phyloP scores from a whole-genome alignment of 1,140 invertebrate genomes.

The Venustaconcha ellipsiformis region DNA sequence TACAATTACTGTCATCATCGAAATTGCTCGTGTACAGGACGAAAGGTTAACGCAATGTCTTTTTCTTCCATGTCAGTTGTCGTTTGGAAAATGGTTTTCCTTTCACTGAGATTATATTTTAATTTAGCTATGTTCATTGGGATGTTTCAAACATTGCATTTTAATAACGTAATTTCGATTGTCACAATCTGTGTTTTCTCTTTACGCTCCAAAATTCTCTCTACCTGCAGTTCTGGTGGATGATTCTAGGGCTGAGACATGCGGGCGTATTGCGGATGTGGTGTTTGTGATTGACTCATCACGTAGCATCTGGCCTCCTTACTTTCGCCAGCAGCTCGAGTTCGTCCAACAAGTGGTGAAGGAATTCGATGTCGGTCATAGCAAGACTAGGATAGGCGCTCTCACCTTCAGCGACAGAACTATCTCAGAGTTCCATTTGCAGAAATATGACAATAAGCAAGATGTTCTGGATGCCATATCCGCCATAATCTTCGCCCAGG shows the following conservation, averaged over 20 bases:
- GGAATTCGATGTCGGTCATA: constrained; percentile 27
- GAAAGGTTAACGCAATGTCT: too few relatives aligned
- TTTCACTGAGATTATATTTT: too few relatives aligned
- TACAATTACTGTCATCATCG: too few relatives aligned
- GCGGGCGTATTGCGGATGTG: constrained; percentile 36
- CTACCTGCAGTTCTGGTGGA: too few relatives aligned
- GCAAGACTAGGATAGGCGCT: constrained; percentile 22
- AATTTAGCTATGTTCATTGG: too few relatives aligned
- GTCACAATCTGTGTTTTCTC: too few relatives aligned
- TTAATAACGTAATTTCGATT: too few relatives aligned
- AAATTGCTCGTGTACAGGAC: too few relatives aligned
- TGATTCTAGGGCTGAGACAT: not conserved
- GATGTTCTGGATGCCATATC: not conserved
- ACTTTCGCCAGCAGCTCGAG: constrained; percentile 37
- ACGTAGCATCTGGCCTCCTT: constrained; percentile 36
- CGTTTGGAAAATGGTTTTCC: too few relatives aligned
- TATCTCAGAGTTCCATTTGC: constrained; percentile 20
- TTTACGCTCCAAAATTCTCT: too few relatives aligned
- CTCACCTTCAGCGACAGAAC: constrained; percentile 24
- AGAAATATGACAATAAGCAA: constrained; percentile 7
- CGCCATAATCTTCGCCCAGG: not conserved
- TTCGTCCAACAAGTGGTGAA: constrained; percentile 38
- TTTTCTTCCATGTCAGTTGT: too few relatives aligned
- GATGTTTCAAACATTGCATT: too few relatives aligned
- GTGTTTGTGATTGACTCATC: constrained; percentile 54